phyloP scores from a whole-genome alignment of 2,797 vertebrate genomes.

The Chiloscyllium punctatum region DNA sequence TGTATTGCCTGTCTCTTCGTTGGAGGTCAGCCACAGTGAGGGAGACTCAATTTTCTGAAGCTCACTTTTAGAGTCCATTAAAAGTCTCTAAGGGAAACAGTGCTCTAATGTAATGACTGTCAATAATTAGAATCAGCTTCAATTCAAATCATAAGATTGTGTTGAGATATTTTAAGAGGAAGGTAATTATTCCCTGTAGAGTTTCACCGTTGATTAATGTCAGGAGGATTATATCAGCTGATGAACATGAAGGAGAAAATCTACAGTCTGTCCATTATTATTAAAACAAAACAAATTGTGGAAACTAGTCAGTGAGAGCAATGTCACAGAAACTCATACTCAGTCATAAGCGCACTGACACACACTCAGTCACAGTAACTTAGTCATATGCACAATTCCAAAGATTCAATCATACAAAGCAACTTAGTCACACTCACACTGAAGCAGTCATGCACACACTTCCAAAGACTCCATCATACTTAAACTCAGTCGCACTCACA shows the following conservation, averaged over 20 bases:
- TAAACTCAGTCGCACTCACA: too few relatives aligned
- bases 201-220: not conserved
- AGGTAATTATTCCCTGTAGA: not conserved
- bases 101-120: not conserved
- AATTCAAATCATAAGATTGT: not conserved
- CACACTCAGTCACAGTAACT: not conserved
- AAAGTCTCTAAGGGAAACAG: not conserved
- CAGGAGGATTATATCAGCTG: not conserved
- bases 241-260: not conserved
- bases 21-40: not conserved
- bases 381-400: not conserved
- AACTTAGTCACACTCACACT: not conserved
- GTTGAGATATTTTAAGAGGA: constrained; percentile 10
- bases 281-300: too few relatives aligned
- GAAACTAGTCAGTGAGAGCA: not conserved
- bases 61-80: not conserved
- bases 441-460: not conserved
- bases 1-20: not conserved
- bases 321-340: not conserved
- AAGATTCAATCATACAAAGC: too few relatives aligned
- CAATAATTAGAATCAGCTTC: not conserved
- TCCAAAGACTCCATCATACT: not conserved
- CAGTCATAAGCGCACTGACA: too few relatives aligned
- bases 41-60: not conserved
- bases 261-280: not conserved